phyloP scores from a whole-genome alignment of 1,140 invertebrate species.

The Drosophila baimaii region DNA sequence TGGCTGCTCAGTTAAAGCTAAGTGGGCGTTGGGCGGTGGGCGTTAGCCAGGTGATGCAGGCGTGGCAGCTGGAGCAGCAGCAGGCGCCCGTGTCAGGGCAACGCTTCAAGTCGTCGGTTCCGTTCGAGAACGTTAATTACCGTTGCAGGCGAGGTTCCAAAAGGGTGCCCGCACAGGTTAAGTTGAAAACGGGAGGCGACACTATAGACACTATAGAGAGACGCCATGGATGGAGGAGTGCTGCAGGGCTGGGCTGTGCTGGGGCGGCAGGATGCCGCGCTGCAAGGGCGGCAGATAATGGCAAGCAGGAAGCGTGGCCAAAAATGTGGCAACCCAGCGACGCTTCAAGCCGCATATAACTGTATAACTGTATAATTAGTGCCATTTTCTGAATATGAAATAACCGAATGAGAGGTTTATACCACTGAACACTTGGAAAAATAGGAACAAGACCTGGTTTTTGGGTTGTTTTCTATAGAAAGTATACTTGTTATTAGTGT shows the following conservation, averaged over 20 bases:
- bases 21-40: neutral
- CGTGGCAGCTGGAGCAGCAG: conserved; percentile 38
- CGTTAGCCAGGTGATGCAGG: neutral
- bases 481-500: too few relatives aligned
- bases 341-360: conserved; percentile 56
- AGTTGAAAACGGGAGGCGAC: conserved; percentile 20
- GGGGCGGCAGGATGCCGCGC: conserved; percentile 23
- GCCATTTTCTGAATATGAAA: conserved; percentile 75
- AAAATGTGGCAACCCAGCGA: conserved; percentile 59
- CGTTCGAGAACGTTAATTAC: conserved; percentile 82
- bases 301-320: conserved; percentile 68
- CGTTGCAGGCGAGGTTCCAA: conserved; percentile 50
- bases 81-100: conserved; percentile 36
- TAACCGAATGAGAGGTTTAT: conserved; percentile 74
- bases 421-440: conserved; percentile 4
- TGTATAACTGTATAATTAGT: conserved; percentile 79
- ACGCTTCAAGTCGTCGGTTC: conserved; percentile 77
- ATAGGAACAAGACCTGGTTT: neutral
- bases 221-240: conserved; percentile 3
- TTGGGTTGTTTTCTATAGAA: too few relatives aligned
- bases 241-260: neutral
- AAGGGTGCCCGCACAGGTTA: conserved; percentile 19
- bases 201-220: conserved; percentile 20
- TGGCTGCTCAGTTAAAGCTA: conserved; percentile 32
- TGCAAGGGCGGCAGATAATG: conserved; percentile 54